A percentile compares a stretch with the other conserved stretches of the same genome.
phyloP scores from a whole-genome alignment of 2,888 invertebrate genomes.

The Hylaea fasciaria region DNA sequence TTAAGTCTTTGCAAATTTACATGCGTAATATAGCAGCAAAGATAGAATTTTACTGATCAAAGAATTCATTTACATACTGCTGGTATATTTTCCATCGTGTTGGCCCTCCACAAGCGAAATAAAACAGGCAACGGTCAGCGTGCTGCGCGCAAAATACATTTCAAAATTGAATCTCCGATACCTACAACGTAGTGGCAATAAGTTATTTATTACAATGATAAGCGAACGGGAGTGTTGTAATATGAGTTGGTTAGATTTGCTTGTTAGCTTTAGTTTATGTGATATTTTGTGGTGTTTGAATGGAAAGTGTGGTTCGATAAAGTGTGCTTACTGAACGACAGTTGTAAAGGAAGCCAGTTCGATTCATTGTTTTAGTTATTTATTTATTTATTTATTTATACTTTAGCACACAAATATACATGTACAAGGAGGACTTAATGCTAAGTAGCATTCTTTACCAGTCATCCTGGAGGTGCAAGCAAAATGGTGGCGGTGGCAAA shows the following conservation, averaged over 20 bases:
- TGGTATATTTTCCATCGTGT: background rate
- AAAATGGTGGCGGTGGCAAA: too few species aligned
- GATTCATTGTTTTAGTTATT: too few species aligned
- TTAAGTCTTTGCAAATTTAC: too few species aligned
- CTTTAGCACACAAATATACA: too few species aligned
- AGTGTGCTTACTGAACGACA: background rate
- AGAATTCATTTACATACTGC: background rate
- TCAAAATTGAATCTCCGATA: constrained; percentile 53
- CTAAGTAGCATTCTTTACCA: too few species aligned
- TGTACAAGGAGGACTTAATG: too few species aligned
- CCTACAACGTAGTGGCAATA: constrained; percentile 37
- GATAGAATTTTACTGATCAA: too few species aligned
- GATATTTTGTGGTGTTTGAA: background rate
- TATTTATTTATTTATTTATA: too few species aligned
- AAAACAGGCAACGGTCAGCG: constrained; percentile 40
- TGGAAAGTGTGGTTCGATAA: background rate
- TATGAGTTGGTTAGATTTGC: constrained; percentile 23
- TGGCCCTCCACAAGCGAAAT: constrained; percentile 27
- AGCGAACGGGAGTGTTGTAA: constrained; percentile 31
- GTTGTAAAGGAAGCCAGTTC: too few species aligned
- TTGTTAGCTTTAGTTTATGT: constrained; percentile 11
- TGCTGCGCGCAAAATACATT: constrained; percentile 52
- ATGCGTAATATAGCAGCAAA: too few species aligned
- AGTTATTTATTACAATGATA: constrained; percentile 56
- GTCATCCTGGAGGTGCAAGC: too few species aligned